Conservation (phyloP, 2,113 vertebrate species). For the Crypturellus undulatus region DNA sequence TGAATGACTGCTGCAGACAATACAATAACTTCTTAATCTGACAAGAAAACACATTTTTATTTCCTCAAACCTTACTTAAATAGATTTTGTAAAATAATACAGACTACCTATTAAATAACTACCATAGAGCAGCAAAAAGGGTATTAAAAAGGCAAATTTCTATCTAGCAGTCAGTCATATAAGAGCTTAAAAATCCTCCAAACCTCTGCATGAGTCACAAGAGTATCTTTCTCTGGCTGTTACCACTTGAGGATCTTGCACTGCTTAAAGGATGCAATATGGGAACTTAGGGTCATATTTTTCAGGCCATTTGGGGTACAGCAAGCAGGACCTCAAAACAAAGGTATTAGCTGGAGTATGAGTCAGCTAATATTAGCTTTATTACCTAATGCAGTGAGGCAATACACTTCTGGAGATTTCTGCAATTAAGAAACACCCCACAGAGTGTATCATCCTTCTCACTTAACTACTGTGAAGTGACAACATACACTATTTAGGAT, state of each 20-base stretch:
- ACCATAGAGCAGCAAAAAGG: background rate
- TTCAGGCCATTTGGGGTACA: background rate
- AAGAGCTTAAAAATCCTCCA: background rate
- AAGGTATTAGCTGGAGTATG: background rate
- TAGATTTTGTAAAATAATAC: background rate
- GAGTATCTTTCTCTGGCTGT: background rate
- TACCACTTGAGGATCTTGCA: background rate
- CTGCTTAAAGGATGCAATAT: background rate
- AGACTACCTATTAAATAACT: background rate
- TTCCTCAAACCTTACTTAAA: background rate
- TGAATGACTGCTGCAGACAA: background rate
- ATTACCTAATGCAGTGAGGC: conserved; percentile 48
- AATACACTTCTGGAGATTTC: conserved; percentile 28
- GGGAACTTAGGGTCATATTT: background rate
- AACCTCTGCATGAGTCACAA: background rate
- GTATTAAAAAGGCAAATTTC: background rate
- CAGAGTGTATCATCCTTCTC: background rate
- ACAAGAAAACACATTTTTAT: background rate
- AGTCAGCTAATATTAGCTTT: conserved; percentile 17
- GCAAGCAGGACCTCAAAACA: background rate
- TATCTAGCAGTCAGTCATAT: background rate
- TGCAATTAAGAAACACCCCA: background rate
- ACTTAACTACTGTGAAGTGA: background rate
- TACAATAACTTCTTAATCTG: background rate
- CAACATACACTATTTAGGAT: background rate